These are phyloP conservation scores for Petrophora chlorosata DNA, from an alignment of 2,888 invertebrate genomes.

Conservation along the genomic window DNA sequence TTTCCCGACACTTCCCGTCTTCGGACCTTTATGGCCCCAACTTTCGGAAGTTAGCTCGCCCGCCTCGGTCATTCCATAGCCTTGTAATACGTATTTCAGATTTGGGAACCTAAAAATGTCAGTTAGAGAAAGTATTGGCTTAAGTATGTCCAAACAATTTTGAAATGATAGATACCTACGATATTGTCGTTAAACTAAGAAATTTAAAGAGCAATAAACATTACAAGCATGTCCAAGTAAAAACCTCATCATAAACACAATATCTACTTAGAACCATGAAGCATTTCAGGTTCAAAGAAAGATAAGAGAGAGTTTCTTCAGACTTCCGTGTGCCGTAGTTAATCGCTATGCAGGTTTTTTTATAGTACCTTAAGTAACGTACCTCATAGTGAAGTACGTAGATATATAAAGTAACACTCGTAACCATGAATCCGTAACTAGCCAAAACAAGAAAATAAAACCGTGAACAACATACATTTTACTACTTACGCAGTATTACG, in stretches of 20 bases:
- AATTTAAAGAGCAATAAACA: too few species aligned
- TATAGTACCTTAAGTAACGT: too few species aligned
- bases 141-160: background rate
- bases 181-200: too few species aligned
- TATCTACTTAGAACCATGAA: too few species aligned
- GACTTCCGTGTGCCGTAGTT: too few species aligned
- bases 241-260: too few species aligned
- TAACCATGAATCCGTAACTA: conserved; percentile 25
- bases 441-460: conserved; percentile 31
- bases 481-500: conserved; percentile 26
- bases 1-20: conserved; percentile 66
- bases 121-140: background rate
- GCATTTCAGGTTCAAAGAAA: too few species aligned
- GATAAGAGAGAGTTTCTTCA: too few species aligned
- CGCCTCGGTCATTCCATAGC: conserved; percentile 70
- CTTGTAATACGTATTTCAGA: conserved; percentile 57
- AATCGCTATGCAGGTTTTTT: too few species aligned
- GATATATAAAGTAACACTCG: background rate
- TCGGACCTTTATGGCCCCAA: conserved; percentile 60
- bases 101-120: conserved; percentile 53
- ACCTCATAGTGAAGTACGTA: background rate
- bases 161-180: too few species aligned
- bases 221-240: too few species aligned
- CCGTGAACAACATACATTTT: conserved; percentile 24
- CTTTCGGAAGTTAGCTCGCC: conserved; percentile 66